Conservation (phyloP, 53 echinoderm and acorn worm genomes). For the Echinarachnius parma region DNA sequence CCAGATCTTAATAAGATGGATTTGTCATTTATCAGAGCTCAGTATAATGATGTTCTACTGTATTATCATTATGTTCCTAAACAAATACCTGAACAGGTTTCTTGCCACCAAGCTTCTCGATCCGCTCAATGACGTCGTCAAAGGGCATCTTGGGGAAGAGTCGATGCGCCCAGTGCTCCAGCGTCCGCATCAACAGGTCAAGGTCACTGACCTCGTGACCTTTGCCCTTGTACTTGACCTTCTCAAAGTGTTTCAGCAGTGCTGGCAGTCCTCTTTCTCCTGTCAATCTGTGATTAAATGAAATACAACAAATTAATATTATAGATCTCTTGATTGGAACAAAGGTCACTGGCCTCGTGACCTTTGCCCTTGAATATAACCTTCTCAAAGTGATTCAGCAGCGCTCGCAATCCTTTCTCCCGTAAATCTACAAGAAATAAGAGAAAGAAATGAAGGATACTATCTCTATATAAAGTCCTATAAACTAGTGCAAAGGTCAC, state of each 20-base stretch:
- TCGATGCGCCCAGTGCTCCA: constrained; percentile 97
- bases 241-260: constrained; percentile 80
- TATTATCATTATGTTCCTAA: neutral
- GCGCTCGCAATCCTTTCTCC: constrained; percentile 74
- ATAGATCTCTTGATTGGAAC: too few relatives aligned
- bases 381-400: constrained; percentile 81
- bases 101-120: constrained; percentile 91
- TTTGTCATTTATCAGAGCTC: too few relatives aligned
- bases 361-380: constrained; percentile 98
- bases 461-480: too few relatives aligned
- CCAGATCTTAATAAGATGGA: too few relatives aligned
- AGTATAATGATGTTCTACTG: too few relatives aligned
- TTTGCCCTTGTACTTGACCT: constrained; percentile 97
- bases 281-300: constrained; percentile 55
- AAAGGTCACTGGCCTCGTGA: constrained; percentile 86
- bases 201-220: constrained; percentile 90
- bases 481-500: too few relatives aligned
- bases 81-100: constrained; percentile 74
- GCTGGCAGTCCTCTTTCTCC: constrained; percentile 74
- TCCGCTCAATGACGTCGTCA: constrained; percentile 88
- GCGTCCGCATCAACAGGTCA: constrained; percentile 72
- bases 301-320: too few relatives aligned
- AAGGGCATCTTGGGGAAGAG: constrained; percentile 93
- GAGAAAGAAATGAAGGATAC: too few relatives aligned
- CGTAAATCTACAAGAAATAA: too few relatives aligned